Conservation (phyloP, 2,888 invertebrate genomes). For the Drosophila subquinaria region DNA sequence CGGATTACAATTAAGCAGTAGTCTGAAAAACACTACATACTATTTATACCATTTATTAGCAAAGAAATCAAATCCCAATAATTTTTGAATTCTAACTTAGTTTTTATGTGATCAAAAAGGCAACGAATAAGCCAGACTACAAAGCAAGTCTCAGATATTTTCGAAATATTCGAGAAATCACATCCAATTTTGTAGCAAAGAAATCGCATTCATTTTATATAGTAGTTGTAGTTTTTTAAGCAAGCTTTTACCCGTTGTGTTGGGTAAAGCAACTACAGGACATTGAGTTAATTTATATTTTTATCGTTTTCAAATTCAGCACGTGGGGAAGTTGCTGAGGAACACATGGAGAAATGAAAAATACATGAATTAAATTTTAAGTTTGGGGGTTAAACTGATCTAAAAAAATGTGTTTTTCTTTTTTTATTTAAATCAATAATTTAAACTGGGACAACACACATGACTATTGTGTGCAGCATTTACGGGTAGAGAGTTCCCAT, state of each 20-base stretch:
- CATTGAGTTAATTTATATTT: constrained; percentile 1
- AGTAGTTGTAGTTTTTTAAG: not conserved
- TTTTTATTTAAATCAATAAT: constrained; percentile 55
- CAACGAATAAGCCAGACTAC: not conserved
- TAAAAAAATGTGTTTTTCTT: constrained; percentile 16
- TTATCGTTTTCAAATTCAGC: not conserved
- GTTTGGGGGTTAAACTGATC: not conserved
- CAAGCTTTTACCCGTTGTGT: not conserved
- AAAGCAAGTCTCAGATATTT: not conserved
- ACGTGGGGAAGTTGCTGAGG: not conserved
- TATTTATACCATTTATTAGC: not conserved
- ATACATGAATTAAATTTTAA: constrained; percentile 8
- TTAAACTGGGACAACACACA: constrained; percentile 31
- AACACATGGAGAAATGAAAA: constrained; percentile 30
- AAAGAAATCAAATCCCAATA: not conserved
- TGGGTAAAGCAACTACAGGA: constrained; percentile 4
- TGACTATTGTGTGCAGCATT: constrained; percentile 13
- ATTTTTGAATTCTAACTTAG: not conserved
- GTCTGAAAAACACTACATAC: not conserved
- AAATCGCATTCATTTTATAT: constrained; percentile 3
- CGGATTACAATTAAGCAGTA: constrained; percentile 16
- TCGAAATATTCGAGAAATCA: not conserved
- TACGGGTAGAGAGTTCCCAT: not conserved
- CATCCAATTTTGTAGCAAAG: not conserved
- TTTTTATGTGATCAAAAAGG: not conserved